A percentile compares a stretch with the other conserved stretches of the same genome.
Conservation (phyloP, 1,140 invertebrate genomes). For the Pseudomyrmex sp. region DNA sequence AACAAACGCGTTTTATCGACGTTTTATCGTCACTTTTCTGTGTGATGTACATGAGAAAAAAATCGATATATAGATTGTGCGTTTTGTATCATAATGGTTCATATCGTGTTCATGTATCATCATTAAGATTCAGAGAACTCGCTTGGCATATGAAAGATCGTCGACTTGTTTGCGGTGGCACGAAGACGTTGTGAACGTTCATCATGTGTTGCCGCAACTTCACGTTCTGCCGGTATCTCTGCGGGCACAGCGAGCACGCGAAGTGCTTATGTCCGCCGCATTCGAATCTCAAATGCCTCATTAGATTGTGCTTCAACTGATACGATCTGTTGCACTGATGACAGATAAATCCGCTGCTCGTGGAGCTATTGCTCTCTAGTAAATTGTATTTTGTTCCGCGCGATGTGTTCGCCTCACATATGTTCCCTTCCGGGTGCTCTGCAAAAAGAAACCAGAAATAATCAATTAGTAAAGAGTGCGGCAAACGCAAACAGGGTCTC, state of each 20-base stretch:
- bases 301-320: constrained; percentile 81
- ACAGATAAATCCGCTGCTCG: constrained; percentile 75
- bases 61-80: background rate
- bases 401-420: background rate
- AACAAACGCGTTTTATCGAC: too few relatives aligned
- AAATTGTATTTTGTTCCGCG: background rate
- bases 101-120: background rate
- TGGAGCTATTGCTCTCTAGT: background rate
- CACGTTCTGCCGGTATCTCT: constrained; percentile 71
- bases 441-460: constrained; percentile 62
- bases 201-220: constrained; percentile 72
- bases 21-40: too few relatives aligned
- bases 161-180: constrained; percentile 46
- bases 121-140: background rate
- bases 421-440: constrained; percentile 28
- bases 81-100: too few relatives aligned
- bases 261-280: constrained; percentile 82
- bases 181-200: constrained; percentile 67
- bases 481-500: background rate
- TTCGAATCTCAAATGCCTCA: constrained; percentile 83
- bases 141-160: too few relatives aligned
- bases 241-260: constrained; percentile 68
- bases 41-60: background rate
- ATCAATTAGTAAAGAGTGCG: constrained; percentile 16
- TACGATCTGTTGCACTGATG: constrained; percentile 83